Evolutionary conservation across 2,113 vertebrate genomes (phyloP), one percentile per base, ranked within the genome.

Genomic region (Dipodomys merriami): DNA sequence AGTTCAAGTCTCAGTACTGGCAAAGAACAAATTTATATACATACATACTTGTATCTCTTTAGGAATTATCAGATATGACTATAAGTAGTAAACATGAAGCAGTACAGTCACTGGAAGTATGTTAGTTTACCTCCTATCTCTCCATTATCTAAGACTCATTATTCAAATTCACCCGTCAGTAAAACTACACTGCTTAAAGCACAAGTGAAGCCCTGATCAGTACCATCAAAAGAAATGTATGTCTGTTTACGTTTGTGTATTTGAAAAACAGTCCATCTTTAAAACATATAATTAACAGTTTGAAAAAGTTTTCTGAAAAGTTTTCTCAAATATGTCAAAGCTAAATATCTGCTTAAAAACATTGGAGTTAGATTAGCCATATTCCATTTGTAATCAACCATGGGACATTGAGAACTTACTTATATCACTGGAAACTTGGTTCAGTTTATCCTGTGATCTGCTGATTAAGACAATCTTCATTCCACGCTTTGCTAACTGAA

Each of bases 391-490:
- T 64, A 53, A 83, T 71, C 6, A 29, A 19, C 7, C 12, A 57
- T 18, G 15, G 33, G 11, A 2, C 12, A 11, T 69, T 53, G 60
- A 81, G 44, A 67, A 98, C 99, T 98, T 97, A 99, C 99, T 97
- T 84, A 99, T 99, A 67, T 98, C 97, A 92, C 97, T 97, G 91
- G 99, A 98, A 30, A 99, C 98, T 5, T 99, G 98, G 79, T 99
- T 98, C 97, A 99, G 98, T 94, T 99, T 99, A 86, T 99, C 99
- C 96, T 99, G 99, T 44, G 99, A 98, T 95, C 99, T 98, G 94
- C 99, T 99, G 98, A 99, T 99, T 29, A 99, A 98, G 85, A 98
- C 98, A 35, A 99, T 97, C 77, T 98, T 97, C 97, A 99, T 99
- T 60, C 99, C 99, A 97, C 96, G 96, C 53, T 96, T 98, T 83